Percentiles rank a stretch among this genome's conserved stretches.
Conservation (phyloP, 1,140 invertebrate species). For the Copidosoma floridanum region DNA sequence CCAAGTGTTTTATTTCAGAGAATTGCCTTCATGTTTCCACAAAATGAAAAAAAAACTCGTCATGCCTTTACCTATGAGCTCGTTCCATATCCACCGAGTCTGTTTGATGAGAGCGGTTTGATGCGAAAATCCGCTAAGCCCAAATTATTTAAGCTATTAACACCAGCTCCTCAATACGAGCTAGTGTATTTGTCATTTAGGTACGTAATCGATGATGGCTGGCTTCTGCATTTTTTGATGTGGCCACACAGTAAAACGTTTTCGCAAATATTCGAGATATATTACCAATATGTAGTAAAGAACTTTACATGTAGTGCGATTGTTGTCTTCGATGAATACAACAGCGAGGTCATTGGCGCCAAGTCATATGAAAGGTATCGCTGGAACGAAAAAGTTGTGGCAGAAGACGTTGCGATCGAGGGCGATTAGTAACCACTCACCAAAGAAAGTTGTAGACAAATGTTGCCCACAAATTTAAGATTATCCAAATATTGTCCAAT, state of each 20-base stretch:
- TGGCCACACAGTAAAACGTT: conserved; percentile 1
- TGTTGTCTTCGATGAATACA: too few species aligned
- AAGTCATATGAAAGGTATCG: too few species aligned
- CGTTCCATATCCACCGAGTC: background rate
- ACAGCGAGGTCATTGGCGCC: too few species aligned
- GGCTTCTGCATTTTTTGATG: background rate
- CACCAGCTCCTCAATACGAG: background rate
- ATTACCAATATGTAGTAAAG: too few species aligned
- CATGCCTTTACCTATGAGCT: conserved; percentile 5
- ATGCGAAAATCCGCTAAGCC: conserved; percentile 10
- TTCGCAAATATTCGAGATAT: background rate
- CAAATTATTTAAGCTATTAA: background rate
- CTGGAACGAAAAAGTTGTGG: too few species aligned
- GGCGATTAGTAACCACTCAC: too few species aligned
- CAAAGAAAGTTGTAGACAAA: too few species aligned
- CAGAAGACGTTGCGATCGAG: too few species aligned
- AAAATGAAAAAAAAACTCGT: background rate
- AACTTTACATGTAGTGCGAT: too few species aligned
- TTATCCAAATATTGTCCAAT: too few species aligned
- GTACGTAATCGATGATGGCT: conserved; percentile 7
- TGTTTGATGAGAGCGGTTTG: conserved; percentile 3
- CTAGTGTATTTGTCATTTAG: too few species aligned
- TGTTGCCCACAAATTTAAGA: too few species aligned
- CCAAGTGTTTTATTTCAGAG: conserved; percentile 2
- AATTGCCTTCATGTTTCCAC: background rate